Conservation (phyloP, 2,888 invertebrate genomes). For the Dromius quadrimaculatus region DNA sequence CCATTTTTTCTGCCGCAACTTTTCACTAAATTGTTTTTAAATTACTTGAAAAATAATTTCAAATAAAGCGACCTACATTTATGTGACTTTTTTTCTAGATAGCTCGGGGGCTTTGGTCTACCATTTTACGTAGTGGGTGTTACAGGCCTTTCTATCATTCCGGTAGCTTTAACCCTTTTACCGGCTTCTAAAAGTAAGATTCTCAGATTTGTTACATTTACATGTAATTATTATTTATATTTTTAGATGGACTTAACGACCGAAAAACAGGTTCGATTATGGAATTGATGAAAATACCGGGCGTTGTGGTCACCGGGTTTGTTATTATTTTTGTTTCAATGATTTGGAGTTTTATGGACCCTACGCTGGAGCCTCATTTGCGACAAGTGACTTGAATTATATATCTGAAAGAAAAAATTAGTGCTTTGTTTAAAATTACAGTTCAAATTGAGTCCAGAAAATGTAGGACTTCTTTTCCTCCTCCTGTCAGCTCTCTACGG, state of each 20-base stretch:
- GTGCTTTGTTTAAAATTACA: conserved; percentile 62
- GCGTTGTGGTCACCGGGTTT: conserved; percentile 76
- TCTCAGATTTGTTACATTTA: conserved; percentile 28
- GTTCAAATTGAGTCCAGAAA: conserved; percentile 74
- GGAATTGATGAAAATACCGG: conserved; percentile 74
- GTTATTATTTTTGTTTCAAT: conserved; percentile 79
- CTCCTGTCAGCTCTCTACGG: conserved; percentile 79
- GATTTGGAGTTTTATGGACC: conserved; percentile 82
- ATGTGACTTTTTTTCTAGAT: conserved; percentile 69
- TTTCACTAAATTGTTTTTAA: too few relatives aligned
- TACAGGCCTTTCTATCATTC: conserved; percentile 74
- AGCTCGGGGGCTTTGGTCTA: conserved; percentile 84
- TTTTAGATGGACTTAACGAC: conserved; percentile 68
- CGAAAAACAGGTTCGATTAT: conserved; percentile 72
- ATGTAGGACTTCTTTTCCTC: conserved; percentile 79
- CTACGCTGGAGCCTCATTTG: conserved; percentile 81
- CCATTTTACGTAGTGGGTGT: conserved; percentile 82
- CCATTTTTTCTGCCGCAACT: too few relatives aligned
- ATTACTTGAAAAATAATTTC: background rate
- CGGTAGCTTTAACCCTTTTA: conserved; percentile 73
- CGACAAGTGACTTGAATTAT: conserved; percentile 65
- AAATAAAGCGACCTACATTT: conserved; percentile 7
- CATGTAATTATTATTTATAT: conserved; percentile 57
- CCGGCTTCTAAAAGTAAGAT: conserved; percentile 72
- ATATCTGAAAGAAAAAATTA: background rate